Evolutionary conservation across 37 sponge, comb jelly and placozoan genomes (phyloP).

Genomic region (Tethya wilhelma): DNA sequence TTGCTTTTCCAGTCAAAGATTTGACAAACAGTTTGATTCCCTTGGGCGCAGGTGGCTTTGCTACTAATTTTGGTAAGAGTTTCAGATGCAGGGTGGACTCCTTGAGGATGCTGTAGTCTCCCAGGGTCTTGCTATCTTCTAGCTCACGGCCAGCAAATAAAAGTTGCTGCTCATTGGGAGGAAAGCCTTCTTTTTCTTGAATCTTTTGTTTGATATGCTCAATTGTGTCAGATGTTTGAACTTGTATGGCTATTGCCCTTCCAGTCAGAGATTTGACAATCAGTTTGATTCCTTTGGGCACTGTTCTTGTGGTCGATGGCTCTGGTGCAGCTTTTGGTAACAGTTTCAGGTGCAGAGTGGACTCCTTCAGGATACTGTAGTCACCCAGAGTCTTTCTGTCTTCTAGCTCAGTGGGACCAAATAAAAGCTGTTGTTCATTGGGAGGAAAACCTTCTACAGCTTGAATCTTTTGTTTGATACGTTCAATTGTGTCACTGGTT

Average conservation of each 20-base stretch:
- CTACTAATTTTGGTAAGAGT: too few relatives aligned
- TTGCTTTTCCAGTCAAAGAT: conserved; percentile 91
- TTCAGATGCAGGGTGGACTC: too few relatives aligned
- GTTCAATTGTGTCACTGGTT: conserved; percentile 75
- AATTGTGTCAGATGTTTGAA: conserved; percentile 85
- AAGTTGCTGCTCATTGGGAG: conserved; percentile 89
- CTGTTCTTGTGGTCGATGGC: too few relatives aligned
- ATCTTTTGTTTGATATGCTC: conserved; percentile 92
- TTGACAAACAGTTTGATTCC: conserved; percentile 93
- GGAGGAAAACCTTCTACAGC: conserved; percentile 94
- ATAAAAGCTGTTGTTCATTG: conserved; percentile 85
- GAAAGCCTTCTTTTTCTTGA: conserved; percentile 93
- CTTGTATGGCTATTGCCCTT: conserved; percentile 89
- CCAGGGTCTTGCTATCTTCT: conserved; percentile 65
- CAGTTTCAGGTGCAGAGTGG: conserved; percentile 53
- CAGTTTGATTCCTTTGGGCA: conserved; percentile 81
- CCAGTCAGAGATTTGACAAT: conserved; percentile 93
- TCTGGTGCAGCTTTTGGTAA: too few relatives aligned
- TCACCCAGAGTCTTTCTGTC: conserved; percentile 88
- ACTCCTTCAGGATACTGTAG: conserved; percentile 94
- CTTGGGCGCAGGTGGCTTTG: too few relatives aligned
- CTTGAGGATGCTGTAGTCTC: conserved; percentile 72
- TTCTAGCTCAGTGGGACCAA: conserved; percentile 52
- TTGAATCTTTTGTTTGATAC: conserved; percentile 83
- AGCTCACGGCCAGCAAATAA: conserved; percentile 48